Base-by-base conservation (phyloP, 2,113 vertebrate genomes). In the Corynorhinus townsendii region DNA sequence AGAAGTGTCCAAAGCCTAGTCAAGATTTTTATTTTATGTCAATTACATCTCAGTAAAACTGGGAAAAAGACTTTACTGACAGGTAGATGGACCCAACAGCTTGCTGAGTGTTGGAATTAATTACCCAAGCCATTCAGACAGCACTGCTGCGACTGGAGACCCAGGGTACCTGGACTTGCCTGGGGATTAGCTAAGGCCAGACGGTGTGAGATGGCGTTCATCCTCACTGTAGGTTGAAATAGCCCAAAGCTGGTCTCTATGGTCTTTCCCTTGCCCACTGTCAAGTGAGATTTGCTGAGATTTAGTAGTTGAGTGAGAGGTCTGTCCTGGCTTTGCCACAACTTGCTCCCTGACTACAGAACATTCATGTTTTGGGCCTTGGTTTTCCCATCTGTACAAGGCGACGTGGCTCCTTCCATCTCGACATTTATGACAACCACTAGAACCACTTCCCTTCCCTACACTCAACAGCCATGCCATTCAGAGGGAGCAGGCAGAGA, bases 81-180 rank as follows among this genome's bases (percentile, higher is more conserved):
- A 96, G 94, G 86, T 47, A 86, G 87, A 93, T 0, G 82, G 6
- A 1, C 76, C 49, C 82, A 79, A 82, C 7, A 54, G 95, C 73
- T 93, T 86, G 56, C 90, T 96, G 90, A 97, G 97, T 97, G 89
- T 35, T 94, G 92, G 96, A 97, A 98, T 97, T 96, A 97, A 98
- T 97, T 96, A 96, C 96, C 97, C 97, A 95, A 98, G 97, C 97
- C 96, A 97, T 97, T 98, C 97, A 97, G 97, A 97, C 95, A 97
- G 96, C 97, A 96, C 95, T 75, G 94, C 96, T 94, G 88, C 62
- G 90, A 52, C 89, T 92, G 24, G 80, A 77, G 33, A 86, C 96
- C 69, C 52, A 11, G 28, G 85, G 82, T 28, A 97, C 97, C 96
- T 96, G 96, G 96, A 96, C 94, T 97, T 69, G 86, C 97, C 97